Base-by-base conservation (phyloP, 2,797 vertebrate genomes). In the Rhinogobio ventralis region DNA sequence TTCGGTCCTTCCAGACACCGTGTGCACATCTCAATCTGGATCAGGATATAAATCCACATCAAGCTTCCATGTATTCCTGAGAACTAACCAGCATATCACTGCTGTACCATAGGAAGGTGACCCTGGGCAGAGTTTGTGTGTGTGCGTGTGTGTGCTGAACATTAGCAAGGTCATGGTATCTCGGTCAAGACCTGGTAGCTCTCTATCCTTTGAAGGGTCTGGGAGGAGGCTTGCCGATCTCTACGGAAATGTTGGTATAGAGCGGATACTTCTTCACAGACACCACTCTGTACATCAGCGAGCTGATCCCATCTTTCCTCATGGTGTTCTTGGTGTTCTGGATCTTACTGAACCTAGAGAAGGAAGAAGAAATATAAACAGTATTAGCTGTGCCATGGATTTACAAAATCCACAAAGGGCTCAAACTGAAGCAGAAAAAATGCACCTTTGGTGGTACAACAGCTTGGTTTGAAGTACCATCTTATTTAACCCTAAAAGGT, bases 241-340 rank as follows among this genome's bases (percentile, higher is more conserved):
- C 98, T 94, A 99, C 98, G 0, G 98, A 99, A 95, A 99, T 96
- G 89, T 99, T 97, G 86, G 97, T 99, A 94, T 99, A 99, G 89
- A 99, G 96, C 0, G 97, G 96, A 67, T 96, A 96, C 91, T 95
- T 96, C 75, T 96, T 96, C 79, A 97, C 93, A 87, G 97, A 96
- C 88, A 98, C 92, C 89, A 98, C 89, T 78, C 94, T 96, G 93
- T 99, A 99, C 90, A 95, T 96, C 91, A 99, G 95, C 0, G 97
- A 96, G 90, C 96, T 97, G 91, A 99, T 99, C 89, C 98, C 98
- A 0, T 99, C 98, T 89, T 96, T 96, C 92, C 96, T 97, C 98
- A 99, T 99, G 0, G 97, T 99, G 95, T 97, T 96, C 95, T 99
- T 99, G 1, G 98, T 99, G 94, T 99, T 99, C 91, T 99, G 97